A percentile compares a stretch with the other conserved stretches of the same genome.
Evolutionary conservation across 2,888 invertebrate genomes (phyloP).

Genomic region (Drosophila testacea): DNA sequence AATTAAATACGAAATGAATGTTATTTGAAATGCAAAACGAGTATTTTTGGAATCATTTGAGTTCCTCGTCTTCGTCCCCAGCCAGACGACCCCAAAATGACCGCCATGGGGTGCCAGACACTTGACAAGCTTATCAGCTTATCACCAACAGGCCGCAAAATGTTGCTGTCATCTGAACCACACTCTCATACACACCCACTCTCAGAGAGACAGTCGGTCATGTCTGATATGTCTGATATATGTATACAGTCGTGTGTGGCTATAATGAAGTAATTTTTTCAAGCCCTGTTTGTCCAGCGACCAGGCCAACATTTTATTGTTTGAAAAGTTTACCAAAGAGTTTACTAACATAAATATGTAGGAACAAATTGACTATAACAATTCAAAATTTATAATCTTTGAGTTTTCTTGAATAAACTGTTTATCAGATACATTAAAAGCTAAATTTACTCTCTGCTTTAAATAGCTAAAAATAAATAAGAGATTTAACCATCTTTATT

Average conservation of each 20-base stretch:
- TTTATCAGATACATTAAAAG: too few relatives aligned
- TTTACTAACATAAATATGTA: too few relatives aligned
- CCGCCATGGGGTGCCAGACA: slow-evolving; percentile 52
- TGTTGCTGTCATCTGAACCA: slow-evolving; percentile 20
- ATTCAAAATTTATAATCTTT: too few relatives aligned
- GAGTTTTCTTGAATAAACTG: too few relatives aligned
- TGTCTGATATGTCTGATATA: neutral
- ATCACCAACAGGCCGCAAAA: slow-evolving; percentile 25
- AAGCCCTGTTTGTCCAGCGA: too few relatives aligned
- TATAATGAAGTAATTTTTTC: too few relatives aligned
- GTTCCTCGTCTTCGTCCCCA: neutral
- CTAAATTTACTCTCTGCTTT: too few relatives aligned
- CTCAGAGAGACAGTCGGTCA: neutral
- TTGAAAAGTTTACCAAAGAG: too few relatives aligned
- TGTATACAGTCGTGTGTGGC: neutral
- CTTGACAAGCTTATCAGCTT: slow-evolving; percentile 53
- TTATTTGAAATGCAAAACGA: slow-evolving; percentile 15
- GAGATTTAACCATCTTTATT: too few relatives aligned
- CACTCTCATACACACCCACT: neutral
- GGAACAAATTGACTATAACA: too few relatives aligned
- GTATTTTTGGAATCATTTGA: slow-evolving; percentile 3
- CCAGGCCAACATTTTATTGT: too few relatives aligned
- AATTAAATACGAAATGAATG: slow-evolving; percentile 8
- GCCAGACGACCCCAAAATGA: slow-evolving; percentile 63
- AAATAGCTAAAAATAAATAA: too few relatives aligned